phyloP scores from a whole-genome alignment of 2,113 vertebrate species.

The Antechinus flavipes region DNA sequence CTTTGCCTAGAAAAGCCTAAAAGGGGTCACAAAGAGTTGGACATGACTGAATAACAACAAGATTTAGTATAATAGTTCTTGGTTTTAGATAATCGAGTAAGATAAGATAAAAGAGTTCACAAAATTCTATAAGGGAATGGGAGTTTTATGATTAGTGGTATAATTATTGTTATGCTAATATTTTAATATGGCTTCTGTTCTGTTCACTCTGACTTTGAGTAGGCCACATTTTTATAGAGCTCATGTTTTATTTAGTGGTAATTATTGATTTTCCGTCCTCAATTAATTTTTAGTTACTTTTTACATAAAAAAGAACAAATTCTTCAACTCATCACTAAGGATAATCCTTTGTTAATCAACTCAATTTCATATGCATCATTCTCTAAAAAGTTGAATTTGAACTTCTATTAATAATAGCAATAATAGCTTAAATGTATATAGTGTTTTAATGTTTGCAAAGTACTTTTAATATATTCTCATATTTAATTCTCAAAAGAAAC shows the following conservation, averaged over 20 bases:
- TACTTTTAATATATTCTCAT: not conserved
- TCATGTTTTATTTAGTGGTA: not conserved
- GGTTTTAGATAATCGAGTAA: not conserved
- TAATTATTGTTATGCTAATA: not conserved
- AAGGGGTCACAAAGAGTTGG: not conserved
- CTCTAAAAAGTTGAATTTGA: slow-evolving; percentile 27
- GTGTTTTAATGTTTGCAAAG: not conserved
- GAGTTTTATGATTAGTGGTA: not conserved
- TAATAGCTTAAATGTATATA: not conserved
- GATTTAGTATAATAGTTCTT: not conserved
- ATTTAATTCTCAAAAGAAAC: not conserved
- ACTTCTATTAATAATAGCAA: not conserved
- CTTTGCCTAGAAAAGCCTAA: not conserved
- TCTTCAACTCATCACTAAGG: slow-evolving; percentile 19
- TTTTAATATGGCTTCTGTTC: not conserved
- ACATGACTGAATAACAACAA: not conserved
- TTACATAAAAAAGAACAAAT: not conserved
- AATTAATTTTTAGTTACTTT: slow-evolving; percentile 1
- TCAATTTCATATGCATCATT: not conserved
- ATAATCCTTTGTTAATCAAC: slow-evolving; percentile 2
- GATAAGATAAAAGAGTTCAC: not conserved
- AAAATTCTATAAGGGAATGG: not conserved
- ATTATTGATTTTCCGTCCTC: slow-evolving; percentile 4
- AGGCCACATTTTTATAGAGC: not conserved
- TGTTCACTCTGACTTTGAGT: slow-evolving; percentile 38